Base-by-base conservation (phyloP, 2,113 vertebrate genomes). In the Catharus minimus region DNA sequence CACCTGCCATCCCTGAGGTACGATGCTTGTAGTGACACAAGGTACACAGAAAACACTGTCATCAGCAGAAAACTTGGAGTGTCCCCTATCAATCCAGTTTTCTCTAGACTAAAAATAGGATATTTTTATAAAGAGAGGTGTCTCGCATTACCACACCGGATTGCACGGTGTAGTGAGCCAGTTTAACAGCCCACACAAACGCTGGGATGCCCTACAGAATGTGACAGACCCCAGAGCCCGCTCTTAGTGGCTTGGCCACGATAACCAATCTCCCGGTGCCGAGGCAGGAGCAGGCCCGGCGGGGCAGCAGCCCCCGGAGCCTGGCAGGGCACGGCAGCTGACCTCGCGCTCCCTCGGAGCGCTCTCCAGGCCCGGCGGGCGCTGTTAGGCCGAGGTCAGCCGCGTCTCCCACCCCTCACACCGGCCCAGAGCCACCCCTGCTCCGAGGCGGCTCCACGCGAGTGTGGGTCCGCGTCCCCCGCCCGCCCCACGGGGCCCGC, bases 381-480 rank as follows among this genome's bases (percentile, higher is more conserved):
- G 56, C 9, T 11, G 49, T 1, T 13, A 27, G 12, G 52, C 46
- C 4, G 61, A 38, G 36, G 28, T 15, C 30, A 12, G 28, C 44
- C 3, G 13, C 15, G 11, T 5, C 28, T 41, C 33, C 32, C 20
- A 28, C 3, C 13, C 23, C 41, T 57, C 47, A 11, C 57, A 23
- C 30, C 22, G 3, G 5, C 10, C 22, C 20, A 5, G 24, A 36
- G 10, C 28, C 39, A 4, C 9, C 12, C 15, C 56, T 23, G n/a
- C 62, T 26, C n/a, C n/a, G 52, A 30, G 14, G 6, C 9, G 10
- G 38, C 20, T 24, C 15, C 50, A 2, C 5, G 41, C 14, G 4
- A 2, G 7, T 8, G 24, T 3, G 11, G 2, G 4, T 6, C 24
- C 4, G 24, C 12, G 6, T 4, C 17, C 18, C 28, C 9, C 8